Evolutionary conservation across 2,888 invertebrate species (phyloP).

Genomic region (Eudasyphora cyanicolor): DNA sequence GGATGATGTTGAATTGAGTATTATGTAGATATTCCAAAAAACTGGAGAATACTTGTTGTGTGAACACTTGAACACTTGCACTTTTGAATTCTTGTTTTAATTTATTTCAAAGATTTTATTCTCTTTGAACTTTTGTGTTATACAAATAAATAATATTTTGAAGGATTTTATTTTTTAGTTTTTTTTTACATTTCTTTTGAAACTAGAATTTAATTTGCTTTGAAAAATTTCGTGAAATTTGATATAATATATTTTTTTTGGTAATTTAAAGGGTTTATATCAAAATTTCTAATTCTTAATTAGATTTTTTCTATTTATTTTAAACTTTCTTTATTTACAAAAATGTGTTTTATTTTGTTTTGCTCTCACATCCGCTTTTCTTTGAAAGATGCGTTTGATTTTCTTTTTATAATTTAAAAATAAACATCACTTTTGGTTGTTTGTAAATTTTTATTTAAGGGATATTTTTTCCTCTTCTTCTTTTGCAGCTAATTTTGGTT

Average conservation of each 20-base stretch:
- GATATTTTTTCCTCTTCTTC: background rate
- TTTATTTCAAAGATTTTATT: too few relatives aligned
- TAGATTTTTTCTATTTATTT: background rate
- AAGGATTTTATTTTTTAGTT: too few relatives aligned
- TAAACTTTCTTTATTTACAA: background rate
- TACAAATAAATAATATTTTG: too few relatives aligned
- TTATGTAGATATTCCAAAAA: background rate
- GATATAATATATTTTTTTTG: background rate
- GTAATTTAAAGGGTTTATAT: background rate
- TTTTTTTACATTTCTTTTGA: too few relatives aligned
- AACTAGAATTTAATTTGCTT: too few relatives aligned
- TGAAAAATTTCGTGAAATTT: too few relatives aligned
- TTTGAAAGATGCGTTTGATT: conserved; percentile 23
- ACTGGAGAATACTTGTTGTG: background rate
- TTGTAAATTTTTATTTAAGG: background rate
- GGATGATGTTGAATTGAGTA: conserved; percentile 3
- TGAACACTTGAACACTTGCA: background rate
- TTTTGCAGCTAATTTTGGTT: background rate
- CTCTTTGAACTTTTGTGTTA: too few relatives aligned
- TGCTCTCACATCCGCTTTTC: background rate
- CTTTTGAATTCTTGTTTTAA: too few relatives aligned
- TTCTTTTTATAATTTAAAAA: conserved; percentile 33
- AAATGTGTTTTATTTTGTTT: background rate
- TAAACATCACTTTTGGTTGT: conserved; percentile 20
- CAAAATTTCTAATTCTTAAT: background rate